Evolutionary conservation across 2,797 vertebrate species (phyloP).

Genomic region (Danio jaintianensis): DNA sequence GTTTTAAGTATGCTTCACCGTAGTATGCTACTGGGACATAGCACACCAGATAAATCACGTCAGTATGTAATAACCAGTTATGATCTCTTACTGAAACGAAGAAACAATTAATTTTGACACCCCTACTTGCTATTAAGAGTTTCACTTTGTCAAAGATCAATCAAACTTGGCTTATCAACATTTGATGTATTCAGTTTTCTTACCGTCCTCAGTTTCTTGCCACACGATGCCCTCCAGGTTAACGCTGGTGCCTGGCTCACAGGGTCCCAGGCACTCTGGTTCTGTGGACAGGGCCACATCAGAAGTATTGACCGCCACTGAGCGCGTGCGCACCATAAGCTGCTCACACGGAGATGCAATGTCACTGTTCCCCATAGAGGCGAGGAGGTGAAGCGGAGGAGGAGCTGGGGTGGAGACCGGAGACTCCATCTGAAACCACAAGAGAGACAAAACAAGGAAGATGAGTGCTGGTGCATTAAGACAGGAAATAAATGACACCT

Average conservation of each 20-base stretch:
- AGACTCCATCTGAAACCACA: constrained; percentile 92
- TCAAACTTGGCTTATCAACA: background rate
- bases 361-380: constrained; percentile 89
- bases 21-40: too few relatives aligned
- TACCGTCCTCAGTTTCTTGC: constrained; percentile 98
- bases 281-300: constrained; percentile 96
- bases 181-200: constrained; percentile 64
- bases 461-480: constrained; percentile 66
- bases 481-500: constrained; percentile 58
- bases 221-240: constrained; percentile 99
- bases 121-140: too few relatives aligned
- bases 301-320: constrained; percentile 95
- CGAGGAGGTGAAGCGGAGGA: constrained; percentile 93
- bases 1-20: too few relatives aligned
- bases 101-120: too few relatives aligned
- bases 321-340: constrained; percentile 99
- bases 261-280: constrained; percentile 96
- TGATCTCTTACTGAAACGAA: too few relatives aligned
- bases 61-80: too few relatives aligned
- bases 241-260: constrained; percentile 97
- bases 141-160: background rate
- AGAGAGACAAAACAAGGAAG: constrained; percentile 65
- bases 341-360: constrained; percentile 97
- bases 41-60: too few relatives aligned
- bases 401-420: constrained; percentile 93